phyloP scores from a whole-genome alignment of 2,888 invertebrate genomes.

The Apomyelois bistriatella region DNA sequence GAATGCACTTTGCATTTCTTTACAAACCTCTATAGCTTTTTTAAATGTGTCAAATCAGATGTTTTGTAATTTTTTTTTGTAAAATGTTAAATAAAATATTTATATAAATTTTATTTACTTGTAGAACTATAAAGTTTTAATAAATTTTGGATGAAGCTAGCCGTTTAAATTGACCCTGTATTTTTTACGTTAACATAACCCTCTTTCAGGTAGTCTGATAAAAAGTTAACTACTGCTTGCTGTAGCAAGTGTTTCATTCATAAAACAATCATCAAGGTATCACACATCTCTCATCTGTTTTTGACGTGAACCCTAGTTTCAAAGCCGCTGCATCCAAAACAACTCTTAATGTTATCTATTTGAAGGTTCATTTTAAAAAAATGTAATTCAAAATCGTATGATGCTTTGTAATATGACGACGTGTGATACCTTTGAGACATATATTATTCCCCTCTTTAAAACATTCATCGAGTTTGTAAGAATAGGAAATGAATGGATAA shows the following conservation, averaged over 20 bases:
- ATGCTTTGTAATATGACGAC: constrained; percentile 13
- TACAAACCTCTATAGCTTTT: no score
- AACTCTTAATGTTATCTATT: neutral
- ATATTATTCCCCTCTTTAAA: constrained; percentile 18
- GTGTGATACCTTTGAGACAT: constrained; percentile 11
- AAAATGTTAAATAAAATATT: no score
- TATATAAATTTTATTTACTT: no score
- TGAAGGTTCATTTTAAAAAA: neutral
- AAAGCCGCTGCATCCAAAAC: neutral
- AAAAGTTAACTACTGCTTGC: no score
- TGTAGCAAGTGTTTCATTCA: neutral
- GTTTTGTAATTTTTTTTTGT: no score
- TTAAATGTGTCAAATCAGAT: no score
- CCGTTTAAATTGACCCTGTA: no score
- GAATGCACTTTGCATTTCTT: no score
- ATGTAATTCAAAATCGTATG: neutral
- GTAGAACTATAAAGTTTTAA: no score
- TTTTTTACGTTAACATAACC: no score
- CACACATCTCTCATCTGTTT: constrained; percentile 1
- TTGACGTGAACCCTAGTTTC: neutral
- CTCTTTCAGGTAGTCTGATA: no score
- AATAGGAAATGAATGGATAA: constrained; percentile 2
- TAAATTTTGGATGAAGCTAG: no score
- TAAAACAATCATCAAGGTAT: constrained; percentile 3
- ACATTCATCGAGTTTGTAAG: constrained; percentile 15